Evolutionary conservation across 1,140 invertebrate genomes (phyloP).

Genomic region (Gonatopus flavifemur): DNA sequence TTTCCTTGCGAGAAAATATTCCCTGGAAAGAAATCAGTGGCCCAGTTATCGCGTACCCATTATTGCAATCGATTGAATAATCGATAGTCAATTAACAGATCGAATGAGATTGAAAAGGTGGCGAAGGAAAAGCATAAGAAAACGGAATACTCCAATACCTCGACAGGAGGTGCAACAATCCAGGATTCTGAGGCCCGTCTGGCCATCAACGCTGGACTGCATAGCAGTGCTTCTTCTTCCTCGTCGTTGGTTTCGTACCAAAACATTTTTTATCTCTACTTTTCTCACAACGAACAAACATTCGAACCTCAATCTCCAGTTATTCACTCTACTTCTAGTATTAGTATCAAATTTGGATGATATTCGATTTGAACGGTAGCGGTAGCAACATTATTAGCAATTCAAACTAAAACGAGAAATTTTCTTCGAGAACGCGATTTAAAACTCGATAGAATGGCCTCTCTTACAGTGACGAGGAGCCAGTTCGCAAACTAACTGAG

Average conservation of each 20-base stretch:
- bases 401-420: background rate
- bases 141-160: conserved; percentile 61
- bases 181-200: conserved; percentile 81
- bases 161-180: conserved; percentile 80
- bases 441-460: too few species aligned
- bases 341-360: background rate
- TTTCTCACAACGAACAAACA: too few species aligned
- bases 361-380: background rate
- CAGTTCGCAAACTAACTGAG: conserved; percentile 47
- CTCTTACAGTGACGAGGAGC: conserved; percentile 41
- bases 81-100: too few species aligned
- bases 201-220: conserved; percentile 80
- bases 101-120: background rate
- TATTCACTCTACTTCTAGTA: background rate
- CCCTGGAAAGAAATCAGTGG: too few species aligned
- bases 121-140: background rate
- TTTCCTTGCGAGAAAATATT: too few species aligned
- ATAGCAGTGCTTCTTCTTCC: conserved; percentile 81
- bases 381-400: background rate
- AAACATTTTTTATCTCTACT: conserved; percentile 56
- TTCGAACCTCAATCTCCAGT: background rate
- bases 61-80: too few species aligned
- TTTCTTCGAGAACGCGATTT: background rate
- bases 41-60: too few species aligned
- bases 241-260: conserved; percentile 75